Percentiles rank a stretch among this genome's conserved stretches.
phyloP scores from a whole-genome alignment of 2,888 invertebrate species.

The Synergus laeviventris region DNA sequence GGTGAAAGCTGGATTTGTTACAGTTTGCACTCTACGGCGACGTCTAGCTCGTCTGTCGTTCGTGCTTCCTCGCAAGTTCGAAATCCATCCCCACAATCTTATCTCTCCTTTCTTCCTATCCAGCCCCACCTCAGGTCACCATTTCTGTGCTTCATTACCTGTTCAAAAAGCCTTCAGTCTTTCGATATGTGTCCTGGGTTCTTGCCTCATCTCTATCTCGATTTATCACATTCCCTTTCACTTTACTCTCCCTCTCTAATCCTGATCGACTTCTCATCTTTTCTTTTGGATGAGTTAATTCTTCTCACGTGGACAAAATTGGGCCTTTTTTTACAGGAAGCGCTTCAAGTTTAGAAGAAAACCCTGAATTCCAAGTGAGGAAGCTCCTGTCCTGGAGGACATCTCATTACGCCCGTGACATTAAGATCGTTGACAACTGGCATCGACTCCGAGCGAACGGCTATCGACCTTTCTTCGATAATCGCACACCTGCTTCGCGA shows the following conservation, averaged over 20 bases:
- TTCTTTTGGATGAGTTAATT: slow-evolving; percentile 41
- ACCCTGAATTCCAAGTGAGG: slow-evolving; percentile 4
- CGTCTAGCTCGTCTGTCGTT: slow-evolving; percentile 64
- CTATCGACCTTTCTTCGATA: slow-evolving; percentile 40
- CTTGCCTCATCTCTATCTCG: slow-evolving; percentile 13
- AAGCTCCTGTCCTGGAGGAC: slow-evolving; percentile 16
- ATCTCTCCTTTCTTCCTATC: slow-evolving; percentile 42
- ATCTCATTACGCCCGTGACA: slow-evolving; percentile 32
- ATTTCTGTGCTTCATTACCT: slow-evolving; percentile 48
- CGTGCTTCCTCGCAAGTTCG: slow-evolving; percentile 47
- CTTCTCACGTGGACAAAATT: not conserved
- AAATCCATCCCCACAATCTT: slow-evolving; percentile 55
- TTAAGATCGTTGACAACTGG: slow-evolving; percentile 36
- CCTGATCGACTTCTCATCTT: slow-evolving; percentile 41
- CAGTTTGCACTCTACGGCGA: slow-evolving; percentile 73
- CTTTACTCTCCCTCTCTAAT: slow-evolving; percentile 47
- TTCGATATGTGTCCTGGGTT: slow-evolving; percentile 20
- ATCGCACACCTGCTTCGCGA: slow-evolving; percentile 37
- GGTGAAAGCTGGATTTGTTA: slow-evolving; percentile 76
- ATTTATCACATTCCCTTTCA: slow-evolving; percentile 40
- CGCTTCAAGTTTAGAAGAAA: slow-evolving; percentile 36
- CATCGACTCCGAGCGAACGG: slow-evolving; percentile 28
- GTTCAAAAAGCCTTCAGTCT: not conserved
- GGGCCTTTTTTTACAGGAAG: not conserved
- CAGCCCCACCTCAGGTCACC: not conserved